Base-by-base conservation (phyloP, 1,140 invertebrate species). In the Pogonomyrmex californicus region DNA sequence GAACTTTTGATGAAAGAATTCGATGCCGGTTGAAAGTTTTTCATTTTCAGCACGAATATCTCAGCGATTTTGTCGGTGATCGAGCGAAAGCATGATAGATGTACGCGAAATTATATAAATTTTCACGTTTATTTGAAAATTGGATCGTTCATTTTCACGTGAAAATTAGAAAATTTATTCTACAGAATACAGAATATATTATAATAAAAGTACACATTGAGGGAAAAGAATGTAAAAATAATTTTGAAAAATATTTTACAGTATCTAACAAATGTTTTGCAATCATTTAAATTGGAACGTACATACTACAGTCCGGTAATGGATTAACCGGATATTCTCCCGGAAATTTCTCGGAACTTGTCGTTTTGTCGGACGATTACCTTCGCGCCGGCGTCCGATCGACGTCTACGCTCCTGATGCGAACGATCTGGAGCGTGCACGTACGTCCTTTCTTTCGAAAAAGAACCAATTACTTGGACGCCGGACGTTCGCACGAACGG, bases 391-490 rank as follows among this genome's bases (percentile, higher is more conserved):
- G 23, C 47, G 47, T 38, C 36, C 63, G 30, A 17, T 9, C 54
- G 51, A 49, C 51, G 38, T 60, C 66, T 47, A 49, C 54, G 17
- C 33, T 78, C 23, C 58, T 36, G 65, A 70, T 58, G 54, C 49
- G 47, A 44, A 23, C 63, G 63, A 70, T 58, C 30, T 33, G 4
- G 10, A 23, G n/a, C 17, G 33, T 65, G 30, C 56, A 60, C 30
- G 9, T 47, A 47, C 12, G 41, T 73, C 6, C 38, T 60, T 63
- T 83, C 79, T 60, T 60, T 6, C 54, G 41, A 89, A 89, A 90
- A 75, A 77, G 76, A 56, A 54, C 63, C 88, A 90, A 90, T 90
- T 89, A 85, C 68, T 85, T 58, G 41, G 12, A 49, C 65, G 79
- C 23, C 75, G 85, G 82, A 87, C 73, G 78, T 85, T 87, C 41